Percentiles rank a stretch among this genome's conserved stretches.
Evolutionary conservation across 2,113 vertebrate genomes (phyloP).

Genomic region (Machaerirhynchus nigripectus): DNA sequence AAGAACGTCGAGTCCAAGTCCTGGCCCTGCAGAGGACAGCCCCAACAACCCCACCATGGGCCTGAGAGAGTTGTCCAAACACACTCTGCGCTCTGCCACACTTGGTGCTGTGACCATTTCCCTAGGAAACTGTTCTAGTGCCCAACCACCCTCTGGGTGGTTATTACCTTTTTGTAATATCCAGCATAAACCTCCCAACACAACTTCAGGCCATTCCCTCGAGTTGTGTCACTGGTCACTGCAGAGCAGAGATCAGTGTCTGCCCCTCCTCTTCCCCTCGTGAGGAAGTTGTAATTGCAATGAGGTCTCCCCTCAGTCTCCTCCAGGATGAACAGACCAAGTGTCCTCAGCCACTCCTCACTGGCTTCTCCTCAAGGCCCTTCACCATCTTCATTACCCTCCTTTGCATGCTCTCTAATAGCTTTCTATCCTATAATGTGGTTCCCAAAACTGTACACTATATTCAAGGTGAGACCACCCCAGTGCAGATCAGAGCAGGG

Average conservation of each 20-base stretch:
- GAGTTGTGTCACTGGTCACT: no score
- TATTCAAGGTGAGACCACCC: neutral
- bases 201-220: neutral
- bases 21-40: no score
- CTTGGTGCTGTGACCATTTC: neutral
- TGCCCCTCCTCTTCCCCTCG: neutral
- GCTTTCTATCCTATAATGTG: neutral
- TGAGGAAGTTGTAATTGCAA: accelerated
- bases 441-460: accelerated
- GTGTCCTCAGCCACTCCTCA: neutral
- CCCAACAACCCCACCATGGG: neutral
- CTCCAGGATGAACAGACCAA: neutral
- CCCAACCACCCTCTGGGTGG: no score
- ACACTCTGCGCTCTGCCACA: neutral
- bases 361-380: neutral
- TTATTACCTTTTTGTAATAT: neutral
- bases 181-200: neutral
- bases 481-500: neutral
- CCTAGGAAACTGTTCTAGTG: neutral
- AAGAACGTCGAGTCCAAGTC: no score
- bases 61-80: neutral
- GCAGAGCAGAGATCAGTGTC: neutral
- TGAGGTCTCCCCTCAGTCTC: neutral
- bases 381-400: neutral
- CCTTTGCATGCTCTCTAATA: neutral